A percentile compares a stretch with the other conserved stretches of the same genome.
Conservation (phyloP, 2,113 vertebrate genomes). For the Eleginops maclovinus region DNA sequence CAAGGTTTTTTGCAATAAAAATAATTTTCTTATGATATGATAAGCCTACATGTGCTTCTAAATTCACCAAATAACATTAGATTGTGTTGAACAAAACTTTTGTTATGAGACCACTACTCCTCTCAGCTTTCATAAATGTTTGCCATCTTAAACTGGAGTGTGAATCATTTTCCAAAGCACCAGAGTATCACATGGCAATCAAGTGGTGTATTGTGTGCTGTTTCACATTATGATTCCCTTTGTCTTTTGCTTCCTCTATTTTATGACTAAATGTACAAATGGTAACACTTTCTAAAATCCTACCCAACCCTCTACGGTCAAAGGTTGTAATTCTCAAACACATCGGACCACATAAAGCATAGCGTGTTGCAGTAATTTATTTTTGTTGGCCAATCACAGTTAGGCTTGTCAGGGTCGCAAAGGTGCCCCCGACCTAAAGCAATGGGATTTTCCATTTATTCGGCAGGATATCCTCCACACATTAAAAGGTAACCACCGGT, state of each 20-base stretch:
- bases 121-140: constrained; percentile 12
- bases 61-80: constrained; percentile 17
- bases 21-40: constrained; percentile 37
- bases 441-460: no score
- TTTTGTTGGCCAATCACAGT: no score
- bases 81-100: constrained; percentile 2
- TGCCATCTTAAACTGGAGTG: constrained; percentile 27
- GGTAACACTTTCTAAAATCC: neutral
- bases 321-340: neutral
- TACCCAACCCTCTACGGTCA: neutral
- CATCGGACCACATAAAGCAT: neutral
- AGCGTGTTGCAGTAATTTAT: no score
- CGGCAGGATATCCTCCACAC: no score
- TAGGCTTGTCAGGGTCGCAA: no score
- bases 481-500: no score
- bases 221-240: neutral
- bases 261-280: neutral
- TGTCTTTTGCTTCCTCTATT: constrained; percentile 2
- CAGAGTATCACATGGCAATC: constrained; percentile 20
- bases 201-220: neutral
- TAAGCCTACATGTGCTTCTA: constrained; percentile 4
- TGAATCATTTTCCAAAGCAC: constrained; percentile 57
- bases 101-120: constrained; percentile 5
- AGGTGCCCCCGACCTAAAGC: no score
- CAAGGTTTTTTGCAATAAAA: constrained; percentile 16